These are phyloP conservation scores for Thamnophis sirtalis DNA, from an alignment of 2,113 vertebrate genomes.

Conservation along the genomic window DNA sequence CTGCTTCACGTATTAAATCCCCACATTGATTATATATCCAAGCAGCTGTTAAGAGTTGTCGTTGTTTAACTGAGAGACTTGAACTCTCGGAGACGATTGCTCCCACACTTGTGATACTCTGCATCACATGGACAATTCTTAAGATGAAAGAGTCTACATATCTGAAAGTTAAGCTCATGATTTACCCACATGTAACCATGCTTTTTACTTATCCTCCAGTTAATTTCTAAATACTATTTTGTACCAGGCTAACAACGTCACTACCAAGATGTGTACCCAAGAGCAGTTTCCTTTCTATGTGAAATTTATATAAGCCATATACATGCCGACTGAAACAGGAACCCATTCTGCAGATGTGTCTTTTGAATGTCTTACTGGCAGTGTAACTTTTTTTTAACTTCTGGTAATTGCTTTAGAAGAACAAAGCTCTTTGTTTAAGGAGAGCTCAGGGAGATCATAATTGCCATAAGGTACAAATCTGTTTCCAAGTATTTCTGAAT, in stretches of 20 bases:
- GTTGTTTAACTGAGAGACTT: neutral
- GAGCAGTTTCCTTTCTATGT: neutral
- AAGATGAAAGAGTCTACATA: neutral
- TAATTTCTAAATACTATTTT: neutral
- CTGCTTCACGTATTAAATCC: neutral
- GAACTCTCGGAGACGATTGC: neutral
- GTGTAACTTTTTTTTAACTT: conserved; percentile 64
- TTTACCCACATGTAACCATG: neutral
- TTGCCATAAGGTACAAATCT: conserved; percentile 69
- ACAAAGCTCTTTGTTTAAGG: conserved; percentile 82
- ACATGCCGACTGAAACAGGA: conserved; percentile 11
- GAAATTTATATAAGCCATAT: conserved; percentile 14
- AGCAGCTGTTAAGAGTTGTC: neutral
- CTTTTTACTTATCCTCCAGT: neutral
- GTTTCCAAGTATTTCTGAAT: conserved; percentile 75
- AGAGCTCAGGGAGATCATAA: conserved; percentile 75
- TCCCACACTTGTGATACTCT: neutral
- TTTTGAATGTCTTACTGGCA: conserved; percentile 65
- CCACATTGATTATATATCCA: neutral
- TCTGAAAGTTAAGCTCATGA: neutral
- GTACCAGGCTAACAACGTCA: neutral
- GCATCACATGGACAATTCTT: neutral
- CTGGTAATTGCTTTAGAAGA: conserved; percentile 81
- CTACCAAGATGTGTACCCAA: neutral
- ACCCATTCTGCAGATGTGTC: conserved; percentile 34